phyloP scores from a whole-genome alignment of 1,140 invertebrate genomes.

The Brachionus rubens region DNA sequence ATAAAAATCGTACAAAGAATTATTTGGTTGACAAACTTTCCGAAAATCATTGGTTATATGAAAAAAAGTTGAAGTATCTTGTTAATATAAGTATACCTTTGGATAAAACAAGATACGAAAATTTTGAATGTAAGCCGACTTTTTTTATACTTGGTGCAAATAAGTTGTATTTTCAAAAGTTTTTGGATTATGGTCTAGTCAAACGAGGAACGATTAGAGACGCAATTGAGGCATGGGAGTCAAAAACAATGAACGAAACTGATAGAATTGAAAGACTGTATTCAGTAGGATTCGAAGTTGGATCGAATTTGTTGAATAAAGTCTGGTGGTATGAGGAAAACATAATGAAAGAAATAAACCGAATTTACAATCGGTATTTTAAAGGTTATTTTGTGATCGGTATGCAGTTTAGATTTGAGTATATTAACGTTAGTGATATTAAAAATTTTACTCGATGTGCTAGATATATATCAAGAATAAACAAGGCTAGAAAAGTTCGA shows the following conservation, averaged over 20 bases:
- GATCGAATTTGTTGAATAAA: not conserved
- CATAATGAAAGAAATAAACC: not conserved
- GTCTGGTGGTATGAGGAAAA: not conserved
- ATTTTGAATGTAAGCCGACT: not conserved
- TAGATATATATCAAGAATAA: too few species aligned
- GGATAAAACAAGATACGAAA: not conserved
- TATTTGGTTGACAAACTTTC: not conserved
- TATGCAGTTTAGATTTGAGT: too few species aligned
- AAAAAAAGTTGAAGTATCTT: not conserved
- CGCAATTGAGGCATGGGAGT: not conserved
- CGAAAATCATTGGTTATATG: too few species aligned
- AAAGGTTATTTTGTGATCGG: too few species aligned
- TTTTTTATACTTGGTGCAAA: not conserved
- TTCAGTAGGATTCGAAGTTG: not conserved
- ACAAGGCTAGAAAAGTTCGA: too few species aligned
- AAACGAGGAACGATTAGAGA: not conserved
- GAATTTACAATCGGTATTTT: not conserved
- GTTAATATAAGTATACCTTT: not conserved
- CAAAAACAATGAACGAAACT: not conserved
- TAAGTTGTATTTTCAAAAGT: not conserved
- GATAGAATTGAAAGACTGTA: not conserved
- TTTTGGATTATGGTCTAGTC: not conserved
- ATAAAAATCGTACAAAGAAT: not conserved
- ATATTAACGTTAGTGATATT: too few species aligned
- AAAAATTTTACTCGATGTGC: too few species aligned